Evolutionary conservation across 2,797 vertebrate species (phyloP).

Genomic region (Leptodactylus fallax): DNA sequence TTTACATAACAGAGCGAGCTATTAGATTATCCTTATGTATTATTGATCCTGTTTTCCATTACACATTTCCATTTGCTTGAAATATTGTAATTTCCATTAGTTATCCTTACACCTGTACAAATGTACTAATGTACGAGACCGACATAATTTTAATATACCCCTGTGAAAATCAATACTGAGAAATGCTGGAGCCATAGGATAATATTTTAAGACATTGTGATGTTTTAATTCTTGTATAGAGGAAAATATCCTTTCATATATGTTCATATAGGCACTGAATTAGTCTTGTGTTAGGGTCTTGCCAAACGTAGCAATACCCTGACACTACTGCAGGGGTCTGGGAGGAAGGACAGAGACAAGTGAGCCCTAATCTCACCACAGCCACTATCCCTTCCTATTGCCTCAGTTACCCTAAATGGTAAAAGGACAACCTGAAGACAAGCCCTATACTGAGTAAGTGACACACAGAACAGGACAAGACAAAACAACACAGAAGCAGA

Average conservation of each 20-base stretch:
- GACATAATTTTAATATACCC: background rate
- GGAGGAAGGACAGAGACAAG: too few species aligned
- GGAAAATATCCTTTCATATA: background rate
- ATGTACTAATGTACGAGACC: background rate
- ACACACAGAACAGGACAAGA: too few species aligned
- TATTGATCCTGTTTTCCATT: constrained; percentile 59
- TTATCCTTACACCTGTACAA: constrained; percentile 30
- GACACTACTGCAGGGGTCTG: too few species aligned
- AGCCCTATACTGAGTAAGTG: too few species aligned
- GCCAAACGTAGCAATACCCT: too few species aligned
- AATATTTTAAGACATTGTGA: accelerated
- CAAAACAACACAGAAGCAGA: too few species aligned
- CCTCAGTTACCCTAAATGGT: too few species aligned
- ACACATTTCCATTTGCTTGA: constrained; percentile 37
- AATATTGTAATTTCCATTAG: constrained; percentile 24
- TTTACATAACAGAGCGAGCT: constrained; percentile 62
- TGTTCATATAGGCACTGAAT: too few species aligned
- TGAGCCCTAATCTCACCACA: too few species aligned
- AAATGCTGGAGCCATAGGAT: background rate
- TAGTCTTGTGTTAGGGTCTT: too few species aligned
- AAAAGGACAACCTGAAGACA: too few species aligned
- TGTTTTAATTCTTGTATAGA: background rate
- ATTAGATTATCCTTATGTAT: constrained; percentile 55
- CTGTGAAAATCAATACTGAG: background rate
- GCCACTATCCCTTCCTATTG: too few species aligned